These are phyloP conservation scores for Serranus cabrilla DNA, from an alignment of 2,797 vertebrate species.

Conservation along the genomic window DNA sequence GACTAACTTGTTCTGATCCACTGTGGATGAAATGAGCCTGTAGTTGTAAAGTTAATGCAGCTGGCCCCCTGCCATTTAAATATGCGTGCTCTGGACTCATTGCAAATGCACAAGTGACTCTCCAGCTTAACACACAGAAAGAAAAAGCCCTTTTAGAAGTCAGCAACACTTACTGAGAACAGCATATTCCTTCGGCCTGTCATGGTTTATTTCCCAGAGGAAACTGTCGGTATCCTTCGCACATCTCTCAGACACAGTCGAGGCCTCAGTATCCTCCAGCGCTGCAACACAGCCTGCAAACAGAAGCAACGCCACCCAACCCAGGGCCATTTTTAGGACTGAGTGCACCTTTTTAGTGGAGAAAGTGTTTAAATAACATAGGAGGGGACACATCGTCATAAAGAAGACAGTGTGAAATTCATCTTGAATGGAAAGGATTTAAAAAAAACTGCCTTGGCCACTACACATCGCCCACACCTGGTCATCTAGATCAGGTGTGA, in stretches of 20 bases:
- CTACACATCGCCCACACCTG: constrained; percentile 35
- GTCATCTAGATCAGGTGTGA: constrained; percentile 50
- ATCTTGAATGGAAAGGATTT: constrained; percentile 34
- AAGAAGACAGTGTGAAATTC: constrained; percentile 52
- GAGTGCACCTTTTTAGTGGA: constrained; percentile 25
- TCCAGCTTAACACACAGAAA: constrained; percentile 1
- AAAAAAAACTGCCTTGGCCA: constrained; percentile 38
- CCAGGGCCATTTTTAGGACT: constrained; percentile 72
- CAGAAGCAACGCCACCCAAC: constrained; percentile 53
- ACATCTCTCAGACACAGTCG: constrained; percentile 83
- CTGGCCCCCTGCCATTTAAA: not conserved
- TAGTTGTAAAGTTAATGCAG: not conserved
- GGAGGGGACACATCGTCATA: constrained; percentile 48
- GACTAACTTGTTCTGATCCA: not conserved
- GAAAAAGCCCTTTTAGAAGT: constrained; percentile 1
- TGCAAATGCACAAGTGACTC: not conserved
- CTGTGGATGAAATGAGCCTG: not conserved
- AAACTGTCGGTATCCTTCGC: constrained; percentile 83
- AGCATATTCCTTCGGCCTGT: constrained; percentile 85
- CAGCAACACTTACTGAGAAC: constrained; percentile 87
- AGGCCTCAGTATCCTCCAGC: constrained; percentile 28
- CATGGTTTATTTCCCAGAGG: constrained; percentile 86
- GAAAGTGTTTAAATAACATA: constrained; percentile 76
- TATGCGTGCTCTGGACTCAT: not conserved
- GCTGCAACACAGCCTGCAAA: constrained; percentile 33